phyloP scores from a whole-genome alignment of 1,140 invertebrate species.

The Rhysida immarginata region DNA sequence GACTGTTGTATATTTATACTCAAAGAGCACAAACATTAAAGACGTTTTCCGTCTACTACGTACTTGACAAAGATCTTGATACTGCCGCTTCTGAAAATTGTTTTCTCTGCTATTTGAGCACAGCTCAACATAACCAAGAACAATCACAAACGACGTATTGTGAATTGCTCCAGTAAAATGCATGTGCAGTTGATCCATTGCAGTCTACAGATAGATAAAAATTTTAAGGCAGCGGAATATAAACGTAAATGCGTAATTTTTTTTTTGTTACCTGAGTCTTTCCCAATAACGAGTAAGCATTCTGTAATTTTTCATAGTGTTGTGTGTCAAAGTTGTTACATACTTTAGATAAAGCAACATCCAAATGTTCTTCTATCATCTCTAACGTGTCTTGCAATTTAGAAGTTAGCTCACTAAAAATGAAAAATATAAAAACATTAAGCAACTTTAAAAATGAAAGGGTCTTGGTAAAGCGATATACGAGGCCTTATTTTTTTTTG shows the following conservation, averaged over 20 bases:
- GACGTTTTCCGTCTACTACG: too few species aligned
- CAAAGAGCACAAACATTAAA: background rate
- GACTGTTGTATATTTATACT: too few species aligned
- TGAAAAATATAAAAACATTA: conserved; percentile 4
- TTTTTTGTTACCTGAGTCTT: conserved; percentile 49
- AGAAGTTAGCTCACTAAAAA: conserved; percentile 50
- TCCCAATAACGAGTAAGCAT: conserved; percentile 66
- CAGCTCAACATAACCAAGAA: conserved; percentile 50
- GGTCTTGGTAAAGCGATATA: too few species aligned
- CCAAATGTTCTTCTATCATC: conserved; percentile 79
- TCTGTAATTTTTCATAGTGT: conserved; percentile 44
- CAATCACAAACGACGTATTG: conserved; percentile 61
- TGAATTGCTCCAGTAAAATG: conserved; percentile 89
- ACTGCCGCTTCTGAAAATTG: conserved; percentile 51
- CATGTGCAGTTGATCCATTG: conserved; percentile 88
- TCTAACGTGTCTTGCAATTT: conserved; percentile 83
- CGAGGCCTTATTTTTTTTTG: too few species aligned
- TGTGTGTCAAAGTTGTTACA: conserved; percentile 22
- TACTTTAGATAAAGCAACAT: conserved; percentile 66
- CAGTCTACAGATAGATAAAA: too few species aligned
- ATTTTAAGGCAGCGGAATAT: too few species aligned
- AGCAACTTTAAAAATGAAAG: too few species aligned
- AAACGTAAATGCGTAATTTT: too few species aligned
- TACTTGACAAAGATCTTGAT: conserved; percentile 56
- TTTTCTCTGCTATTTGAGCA: conserved; percentile 29